These are phyloP conservation scores for Andrena dorsata DNA, from an alignment of 2,888 invertebrate genomes.

Conservation along the genomic window DNA sequence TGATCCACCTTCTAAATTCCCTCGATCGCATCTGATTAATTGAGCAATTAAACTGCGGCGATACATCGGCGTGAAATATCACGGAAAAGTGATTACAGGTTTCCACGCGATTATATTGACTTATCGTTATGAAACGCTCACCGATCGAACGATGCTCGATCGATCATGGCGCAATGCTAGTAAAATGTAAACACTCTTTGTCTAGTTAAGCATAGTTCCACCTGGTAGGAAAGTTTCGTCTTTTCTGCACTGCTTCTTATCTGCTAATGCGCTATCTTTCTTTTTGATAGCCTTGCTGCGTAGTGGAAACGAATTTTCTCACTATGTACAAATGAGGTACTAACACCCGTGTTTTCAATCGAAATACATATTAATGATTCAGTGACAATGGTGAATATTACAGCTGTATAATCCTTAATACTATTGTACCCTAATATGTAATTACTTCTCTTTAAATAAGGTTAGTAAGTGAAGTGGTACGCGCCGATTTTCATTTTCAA, in stretches of 20 bases:
- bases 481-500: no score
- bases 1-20: slow-evolving; percentile 9
- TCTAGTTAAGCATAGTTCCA: slow-evolving; percentile 2
- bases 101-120: slow-evolving; percentile 10
- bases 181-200: slow-evolving; percentile 47
- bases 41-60: slow-evolving; percentile 9
- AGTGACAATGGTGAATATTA: no score
- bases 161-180: slow-evolving; percentile 34
- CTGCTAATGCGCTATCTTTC: slow-evolving; percentile 42
- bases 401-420: no score
- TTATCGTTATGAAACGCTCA: slow-evolving; percentile 27
- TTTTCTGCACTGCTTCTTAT: slow-evolving; percentile 37
- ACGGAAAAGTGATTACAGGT: slow-evolving; percentile 23
- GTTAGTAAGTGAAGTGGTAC: no score
- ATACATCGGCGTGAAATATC: background rate
- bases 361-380: no score
- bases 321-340: slow-evolving; percentile 41
- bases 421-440: no score
- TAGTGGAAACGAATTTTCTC: slow-evolving; percentile 39
- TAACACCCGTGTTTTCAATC: no score
- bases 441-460: no score
- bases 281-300: slow-evolving; percentile 37
- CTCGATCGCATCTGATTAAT: slow-evolving; percentile 24
- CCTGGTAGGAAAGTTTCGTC: slow-evolving; percentile 43
- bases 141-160: slow-evolving; percentile 21